phyloP scores from a whole-genome alignment of 2,113 vertebrate genomes.

The Panurus biarmicus region DNA sequence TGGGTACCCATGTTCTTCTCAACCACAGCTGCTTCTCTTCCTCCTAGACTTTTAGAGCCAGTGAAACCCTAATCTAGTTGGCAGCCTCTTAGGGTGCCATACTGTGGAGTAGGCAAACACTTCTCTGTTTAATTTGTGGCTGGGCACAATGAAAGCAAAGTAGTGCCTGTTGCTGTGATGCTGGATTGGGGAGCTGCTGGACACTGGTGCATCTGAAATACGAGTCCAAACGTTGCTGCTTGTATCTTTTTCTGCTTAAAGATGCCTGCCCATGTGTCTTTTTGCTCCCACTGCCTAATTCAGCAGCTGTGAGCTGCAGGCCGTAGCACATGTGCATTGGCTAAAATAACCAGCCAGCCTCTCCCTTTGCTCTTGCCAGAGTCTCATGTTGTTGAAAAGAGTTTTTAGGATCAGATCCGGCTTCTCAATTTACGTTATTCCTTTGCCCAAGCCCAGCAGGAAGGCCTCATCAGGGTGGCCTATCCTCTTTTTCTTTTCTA shows the following conservation, averaged over 20 bases:
- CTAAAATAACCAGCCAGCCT: constrained; percentile 43
- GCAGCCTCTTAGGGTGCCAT: neutral
- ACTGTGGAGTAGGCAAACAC: accelerated
- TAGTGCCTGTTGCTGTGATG: neutral
- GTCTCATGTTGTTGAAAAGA: constrained; percentile 13
- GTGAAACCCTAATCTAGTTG: neutral
- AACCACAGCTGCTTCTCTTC: neutral
- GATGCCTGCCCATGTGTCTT: neutral
- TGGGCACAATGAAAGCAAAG: neutral
- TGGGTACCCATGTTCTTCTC: neutral
- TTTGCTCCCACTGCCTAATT: neutral
- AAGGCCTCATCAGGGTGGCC: neutral
- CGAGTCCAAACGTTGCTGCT: neutral
- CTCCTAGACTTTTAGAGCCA: neutral
- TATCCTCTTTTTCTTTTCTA: neutral
- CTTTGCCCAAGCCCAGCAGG: neutral
- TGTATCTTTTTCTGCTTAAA: neutral
- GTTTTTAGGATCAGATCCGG: neutral
- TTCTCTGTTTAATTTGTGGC: neutral
- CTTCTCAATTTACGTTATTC: constrained; percentile 34
- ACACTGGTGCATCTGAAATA: neutral
- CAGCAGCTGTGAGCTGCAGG: constrained; percentile 53
- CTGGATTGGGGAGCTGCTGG: neutral
- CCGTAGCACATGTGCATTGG: constrained; percentile 48
- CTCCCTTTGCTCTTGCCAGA: constrained; percentile 24